Percentiles rank a stretch among this genome's conserved stretches.
Conservation (phyloP, 2,113 vertebrate species). For the Ranitomeya imitator region DNA sequence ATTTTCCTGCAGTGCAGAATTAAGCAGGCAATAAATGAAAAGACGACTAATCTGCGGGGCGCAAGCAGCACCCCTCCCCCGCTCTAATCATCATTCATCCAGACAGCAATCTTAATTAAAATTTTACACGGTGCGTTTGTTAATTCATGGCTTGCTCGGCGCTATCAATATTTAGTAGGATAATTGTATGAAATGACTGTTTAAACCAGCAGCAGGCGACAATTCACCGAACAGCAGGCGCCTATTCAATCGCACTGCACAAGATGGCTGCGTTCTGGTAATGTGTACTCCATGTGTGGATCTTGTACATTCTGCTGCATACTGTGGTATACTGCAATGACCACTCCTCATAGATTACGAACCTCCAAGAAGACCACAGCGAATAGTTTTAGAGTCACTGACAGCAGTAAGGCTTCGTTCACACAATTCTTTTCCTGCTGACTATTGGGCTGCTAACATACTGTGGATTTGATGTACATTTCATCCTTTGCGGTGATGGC, state of each 20-base stretch:
- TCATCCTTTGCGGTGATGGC: too few relatives aligned
- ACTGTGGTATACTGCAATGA: slow-evolving; percentile 65
- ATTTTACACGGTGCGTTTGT: slow-evolving; percentile 73
- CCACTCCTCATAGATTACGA: slow-evolving; percentile 49
- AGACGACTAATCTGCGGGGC: neutral
- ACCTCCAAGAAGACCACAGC: too few relatives aligned
- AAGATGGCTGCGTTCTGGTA: slow-evolving; percentile 66
- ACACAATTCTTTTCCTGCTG: too few relatives aligned
- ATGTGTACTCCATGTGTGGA: slow-evolving; percentile 44
- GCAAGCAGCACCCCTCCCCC: neutral
- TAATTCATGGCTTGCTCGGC: slow-evolving; percentile 72
- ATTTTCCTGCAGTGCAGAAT: neutral
- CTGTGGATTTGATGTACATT: too few relatives aligned
- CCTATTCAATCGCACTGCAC: slow-evolving; percentile 65
- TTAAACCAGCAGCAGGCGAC: slow-evolving; percentile 65
- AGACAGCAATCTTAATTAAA: slow-evolving; percentile 76
- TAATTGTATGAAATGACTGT: slow-evolving; percentile 69
- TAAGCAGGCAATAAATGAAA: slow-evolving; percentile 17
- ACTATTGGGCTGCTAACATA: too few relatives aligned
- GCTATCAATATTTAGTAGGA: slow-evolving; percentile 75
- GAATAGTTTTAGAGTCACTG: too few relatives aligned
- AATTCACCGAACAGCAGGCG: slow-evolving; percentile 66
- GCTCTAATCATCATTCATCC: slow-evolving; percentile 62
- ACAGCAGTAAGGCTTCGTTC: neutral
- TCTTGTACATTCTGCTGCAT: slow-evolving; percentile 64